These are phyloP conservation scores for Eurypyga helias DNA, from an alignment of 2,113 vertebrate genomes.

Conservation along the genomic window DNA sequence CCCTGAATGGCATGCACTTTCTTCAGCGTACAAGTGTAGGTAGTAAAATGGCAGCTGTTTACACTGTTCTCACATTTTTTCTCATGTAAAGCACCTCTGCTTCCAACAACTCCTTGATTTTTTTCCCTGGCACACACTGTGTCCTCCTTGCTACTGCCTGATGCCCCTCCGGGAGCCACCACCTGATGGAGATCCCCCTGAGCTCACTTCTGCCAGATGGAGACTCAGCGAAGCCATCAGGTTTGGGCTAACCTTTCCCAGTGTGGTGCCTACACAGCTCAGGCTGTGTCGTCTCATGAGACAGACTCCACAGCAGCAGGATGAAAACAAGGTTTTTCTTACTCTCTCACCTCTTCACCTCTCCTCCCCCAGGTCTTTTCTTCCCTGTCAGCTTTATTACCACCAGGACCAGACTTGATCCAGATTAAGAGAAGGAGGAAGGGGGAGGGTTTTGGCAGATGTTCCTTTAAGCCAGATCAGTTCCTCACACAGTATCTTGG, in stretches of 20 bases:
- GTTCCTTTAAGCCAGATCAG: constrained; percentile 28
- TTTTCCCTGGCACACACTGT: not conserved
- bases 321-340: not conserved
- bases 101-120: not conserved
- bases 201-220: not conserved
- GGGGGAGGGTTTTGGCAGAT: not conserved
- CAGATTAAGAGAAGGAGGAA: not conserved
- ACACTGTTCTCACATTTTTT: not conserved
- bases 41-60: not conserved
- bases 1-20: not conserved
- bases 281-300: not conserved
- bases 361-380: not conserved
- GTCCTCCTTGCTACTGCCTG: not conserved
- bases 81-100: not conserved
- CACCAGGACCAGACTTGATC: not conserved
- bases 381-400: not conserved
- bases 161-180: not conserved
- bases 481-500: not conserved
- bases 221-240: not conserved
- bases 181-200: not conserved
- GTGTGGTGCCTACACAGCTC: not conserved
- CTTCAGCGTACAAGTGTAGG: not conserved
- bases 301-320: not conserved
- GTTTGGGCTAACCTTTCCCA: not conserved
- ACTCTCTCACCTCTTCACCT: constrained; percentile 6